Conservation (phyloP, 2,113 vertebrate genomes). For the Prietella phreatophila region DNA sequence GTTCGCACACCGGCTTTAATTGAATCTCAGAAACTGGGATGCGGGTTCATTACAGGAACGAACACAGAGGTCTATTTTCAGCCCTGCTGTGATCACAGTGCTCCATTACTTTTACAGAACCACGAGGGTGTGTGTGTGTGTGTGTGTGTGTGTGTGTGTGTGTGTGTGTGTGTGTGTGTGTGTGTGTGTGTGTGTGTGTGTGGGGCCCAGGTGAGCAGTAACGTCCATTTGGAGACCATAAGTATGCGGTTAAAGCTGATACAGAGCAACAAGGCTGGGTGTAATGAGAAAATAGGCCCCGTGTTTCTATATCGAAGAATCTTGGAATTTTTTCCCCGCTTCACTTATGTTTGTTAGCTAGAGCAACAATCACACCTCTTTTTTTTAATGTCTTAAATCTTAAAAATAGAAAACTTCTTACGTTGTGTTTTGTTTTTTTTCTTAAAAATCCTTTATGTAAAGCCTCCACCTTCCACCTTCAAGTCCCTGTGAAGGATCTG, state of each 20-base stretch:
- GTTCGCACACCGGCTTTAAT: slow-evolving; percentile 30
- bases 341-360: not conserved
- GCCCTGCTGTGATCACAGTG: slow-evolving; percentile 3
- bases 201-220: slow-evolving; percentile 12
- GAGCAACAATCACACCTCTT: not conserved
- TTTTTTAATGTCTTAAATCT: not conserved
- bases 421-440: too few species aligned
- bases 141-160: not conserved
- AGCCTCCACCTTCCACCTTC: not conserved
- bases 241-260: slow-evolving; percentile 21
- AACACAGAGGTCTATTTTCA: slow-evolving; percentile 12
- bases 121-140: not conserved
- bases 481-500: not conserved
- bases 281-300: slow-evolving; percentile 3
- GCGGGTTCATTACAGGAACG: not conserved
- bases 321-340: not conserved
- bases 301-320: not conserved
- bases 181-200: not conserved
- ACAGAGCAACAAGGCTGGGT: slow-evolving; percentile 15
- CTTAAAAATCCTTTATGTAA: too few species aligned
- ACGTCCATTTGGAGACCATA: slow-evolving; percentile 5
- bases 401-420: not conserved
- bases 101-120: not conserved
- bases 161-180: not conserved
- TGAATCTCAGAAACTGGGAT: slow-evolving; percentile 22